Evolutionary conservation across 2,797 vertebrate genomes (phyloP).

Genomic region (Balearica regulorum): DNA sequence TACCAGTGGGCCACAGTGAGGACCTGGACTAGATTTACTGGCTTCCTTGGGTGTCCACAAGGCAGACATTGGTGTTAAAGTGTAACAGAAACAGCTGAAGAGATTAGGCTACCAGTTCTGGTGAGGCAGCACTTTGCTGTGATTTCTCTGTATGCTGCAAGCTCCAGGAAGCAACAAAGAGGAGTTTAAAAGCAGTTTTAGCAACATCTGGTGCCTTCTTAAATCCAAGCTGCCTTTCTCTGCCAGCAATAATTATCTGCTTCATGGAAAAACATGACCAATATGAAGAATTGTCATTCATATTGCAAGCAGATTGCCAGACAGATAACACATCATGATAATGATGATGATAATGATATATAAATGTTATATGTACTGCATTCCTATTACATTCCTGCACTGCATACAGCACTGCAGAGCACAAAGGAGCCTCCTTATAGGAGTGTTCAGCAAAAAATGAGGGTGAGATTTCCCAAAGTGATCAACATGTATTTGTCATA

Average conservation of each 20-base stretch:
- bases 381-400: slow-evolving; percentile 2
- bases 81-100: neutral
- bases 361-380: neutral
- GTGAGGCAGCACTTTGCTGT: neutral
- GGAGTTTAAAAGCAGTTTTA: slow-evolving; percentile 28
- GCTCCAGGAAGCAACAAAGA: neutral
- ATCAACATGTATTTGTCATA: neutral
- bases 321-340: slow-evolving; percentile 14
- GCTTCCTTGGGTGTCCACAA: neutral
- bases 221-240: slow-evolving; percentile 37
- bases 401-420: neutral
- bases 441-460: neutral
- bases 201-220: slow-evolving; percentile 56
- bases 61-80: neutral
- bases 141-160: neutral
- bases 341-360: slow-evolving; percentile 9
- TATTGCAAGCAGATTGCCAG: slow-evolving; percentile 60
- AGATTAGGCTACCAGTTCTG: neutral
- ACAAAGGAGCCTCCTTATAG: neutral
- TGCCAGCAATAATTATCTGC: slow-evolving; percentile 49
- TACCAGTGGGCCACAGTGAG: neutral
- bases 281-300: slow-evolving; percentile 36
- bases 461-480: neutral
- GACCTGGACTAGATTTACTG: neutral
- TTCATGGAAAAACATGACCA: slow-evolving; percentile 27